phyloP scores from a whole-genome alignment of 2,113 vertebrate species.

The Turnix velox region DNA sequence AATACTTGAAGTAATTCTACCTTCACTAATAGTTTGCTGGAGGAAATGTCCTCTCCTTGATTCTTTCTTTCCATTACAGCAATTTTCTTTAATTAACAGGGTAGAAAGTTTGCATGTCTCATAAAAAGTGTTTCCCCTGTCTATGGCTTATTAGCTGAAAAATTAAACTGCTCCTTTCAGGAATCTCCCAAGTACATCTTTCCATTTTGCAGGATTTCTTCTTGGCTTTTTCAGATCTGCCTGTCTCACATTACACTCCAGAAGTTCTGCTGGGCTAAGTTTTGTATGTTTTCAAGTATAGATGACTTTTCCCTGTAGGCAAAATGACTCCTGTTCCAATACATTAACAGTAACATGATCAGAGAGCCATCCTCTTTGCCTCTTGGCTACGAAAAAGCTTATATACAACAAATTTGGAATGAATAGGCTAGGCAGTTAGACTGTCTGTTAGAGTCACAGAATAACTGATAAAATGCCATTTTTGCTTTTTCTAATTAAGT shows the following conservation, averaged over 20 bases:
- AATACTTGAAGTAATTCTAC: background rate
- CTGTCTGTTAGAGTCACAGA: background rate
- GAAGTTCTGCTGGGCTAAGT: background rate
- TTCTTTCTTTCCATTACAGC: background rate
- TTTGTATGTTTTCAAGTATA: background rate
- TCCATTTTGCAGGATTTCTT: background rate
- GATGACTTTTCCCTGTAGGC: background rate
- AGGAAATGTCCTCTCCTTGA: background rate
- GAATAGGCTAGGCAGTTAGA: background rate
- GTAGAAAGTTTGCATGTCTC: background rate
- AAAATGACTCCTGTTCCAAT: background rate
- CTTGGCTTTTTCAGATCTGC: background rate
- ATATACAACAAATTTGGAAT: background rate
- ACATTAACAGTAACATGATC: background rate
- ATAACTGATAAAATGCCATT: background rate
- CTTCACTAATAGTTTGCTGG: background rate
- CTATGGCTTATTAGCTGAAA: background rate
- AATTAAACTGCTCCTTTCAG: background rate
- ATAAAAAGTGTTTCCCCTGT: background rate
- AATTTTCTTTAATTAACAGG: background rate
- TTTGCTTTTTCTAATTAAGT: background rate
- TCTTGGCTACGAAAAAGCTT: background rate
- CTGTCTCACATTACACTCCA: background rate
- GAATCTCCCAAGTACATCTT: background rate
- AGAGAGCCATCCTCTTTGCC: background rate